Conservation (phyloP, 2,888 invertebrate species). For the Neuroscelio doddi region DNA sequence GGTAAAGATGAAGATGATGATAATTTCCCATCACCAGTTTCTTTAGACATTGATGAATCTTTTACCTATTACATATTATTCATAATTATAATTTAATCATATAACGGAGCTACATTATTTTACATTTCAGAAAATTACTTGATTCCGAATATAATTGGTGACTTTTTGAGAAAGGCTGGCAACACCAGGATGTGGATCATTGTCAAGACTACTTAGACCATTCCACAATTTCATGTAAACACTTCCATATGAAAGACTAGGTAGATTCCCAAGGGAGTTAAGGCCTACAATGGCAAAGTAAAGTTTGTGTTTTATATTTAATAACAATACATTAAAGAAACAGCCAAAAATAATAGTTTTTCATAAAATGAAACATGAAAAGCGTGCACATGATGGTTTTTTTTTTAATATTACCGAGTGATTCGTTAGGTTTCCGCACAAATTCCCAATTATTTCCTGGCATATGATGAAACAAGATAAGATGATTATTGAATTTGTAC, state of each 20-base stretch:
- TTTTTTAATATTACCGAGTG: conserved; percentile 65
- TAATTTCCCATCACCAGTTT: conserved; percentile 70
- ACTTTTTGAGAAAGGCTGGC: conserved; percentile 84
- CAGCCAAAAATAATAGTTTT: no score
- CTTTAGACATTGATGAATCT: conserved; percentile 70
- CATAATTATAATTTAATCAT: conserved; percentile 9
- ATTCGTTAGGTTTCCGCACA: conserved; percentile 72
- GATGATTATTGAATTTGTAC: conserved; percentile 34
- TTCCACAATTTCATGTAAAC: conserved; percentile 94
- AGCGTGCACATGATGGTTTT: conserved; percentile 29
- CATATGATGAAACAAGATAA: conserved; percentile 59
- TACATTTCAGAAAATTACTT: no score
- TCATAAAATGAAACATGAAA: conserved; percentile 5
- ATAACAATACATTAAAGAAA: no score
- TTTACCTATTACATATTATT: conserved; percentile 68
- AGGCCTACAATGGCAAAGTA: conserved; percentile 62
- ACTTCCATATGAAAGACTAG: conserved; percentile 78
- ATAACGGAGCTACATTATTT: no score
- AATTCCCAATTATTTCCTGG: conserved; percentile 72
- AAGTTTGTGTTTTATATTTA: no score
- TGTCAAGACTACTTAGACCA: conserved; percentile 82
- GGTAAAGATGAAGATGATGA: conserved; percentile 74
- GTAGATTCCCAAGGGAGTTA: conserved; percentile 72
- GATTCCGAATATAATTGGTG: conserved; percentile 83
- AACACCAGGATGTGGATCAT: conserved; percentile 92